Evolutionary conservation across 2,888 invertebrate species (phyloP), one percentile per base, ranked within the genome.

Genomic region (Polyommatus icarus): DNA sequence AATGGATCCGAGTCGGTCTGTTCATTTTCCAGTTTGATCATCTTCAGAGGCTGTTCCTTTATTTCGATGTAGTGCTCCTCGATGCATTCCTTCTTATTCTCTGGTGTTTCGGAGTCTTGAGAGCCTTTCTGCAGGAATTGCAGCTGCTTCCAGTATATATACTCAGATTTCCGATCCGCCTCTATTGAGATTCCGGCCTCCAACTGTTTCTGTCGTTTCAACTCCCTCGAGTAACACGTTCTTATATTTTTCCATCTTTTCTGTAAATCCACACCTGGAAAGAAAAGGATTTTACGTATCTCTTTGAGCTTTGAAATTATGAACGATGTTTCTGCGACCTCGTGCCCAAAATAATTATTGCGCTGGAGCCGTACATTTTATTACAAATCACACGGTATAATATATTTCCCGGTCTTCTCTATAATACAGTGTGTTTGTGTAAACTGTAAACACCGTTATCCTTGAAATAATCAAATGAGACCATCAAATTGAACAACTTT

Each of bases 201-300:
- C 24, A 24, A 1, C 12, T 61, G 20, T 24, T 61, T 61, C 12
- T 61, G 61, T 24, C 61, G 61, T 24, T 61, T 61, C 24, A 61
- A 10, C 4, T 61, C 61, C 61, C 61, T 61, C 4, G 61, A 10
- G 24, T 61, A 61, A 24, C 61, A 61, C 24, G 61, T 61, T 29
- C 61, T 61, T 24, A 61, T 61, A 7, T 61, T 61, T 12, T 61
- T 61, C 61, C 61, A 61, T 61, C 24, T 61, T 12, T 61, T 61
- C 61, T 61, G 61, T 15, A 61, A 61, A 4, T 61, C 61, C 5
- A 61, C 24, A 4, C 3, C 61, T 61, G 24, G 7, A 20, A 59
- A 59, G 20, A 24, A 8, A 61, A 12, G 29, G 46, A 12, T 46
- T 46, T 46, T 10, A 46, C 3, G 46, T 46, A 12, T 12, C 46